These are phyloP conservation scores for Syngnathus typhle DNA, from an alignment of 2,113 vertebrate species.

Conservation along the genomic window DNA sequence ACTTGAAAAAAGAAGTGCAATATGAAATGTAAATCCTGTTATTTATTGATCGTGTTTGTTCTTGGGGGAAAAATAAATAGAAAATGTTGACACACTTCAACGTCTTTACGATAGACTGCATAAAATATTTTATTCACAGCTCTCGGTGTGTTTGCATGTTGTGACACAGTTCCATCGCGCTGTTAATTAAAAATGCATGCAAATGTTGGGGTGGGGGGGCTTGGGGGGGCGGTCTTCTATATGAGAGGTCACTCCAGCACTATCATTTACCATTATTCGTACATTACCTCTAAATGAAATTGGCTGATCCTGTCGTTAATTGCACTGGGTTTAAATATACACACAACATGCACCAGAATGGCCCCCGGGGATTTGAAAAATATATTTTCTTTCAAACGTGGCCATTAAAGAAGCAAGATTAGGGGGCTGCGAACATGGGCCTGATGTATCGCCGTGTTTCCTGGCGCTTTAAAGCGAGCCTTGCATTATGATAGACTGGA, in stretches of 20 bases:
- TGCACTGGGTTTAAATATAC: slow-evolving; percentile 92
- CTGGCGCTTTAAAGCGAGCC: slow-evolving; percentile 92
- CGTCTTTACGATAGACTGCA: slow-evolving; percentile 10
- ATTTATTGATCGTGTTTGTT: slow-evolving; percentile 99
- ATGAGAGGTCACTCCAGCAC: slow-evolving; percentile 95
- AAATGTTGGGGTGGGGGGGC: slow-evolving; percentile 87
- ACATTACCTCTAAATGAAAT: slow-evolving; percentile 99
- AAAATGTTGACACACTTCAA: slow-evolving; percentile 64
- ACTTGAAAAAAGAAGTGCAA: slow-evolving; percentile 94
- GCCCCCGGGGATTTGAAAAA: slow-evolving; percentile 81
- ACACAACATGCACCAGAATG: slow-evolving; percentile 76
- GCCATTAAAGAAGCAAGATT: slow-evolving; percentile 99
- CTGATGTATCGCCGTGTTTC: slow-evolving; percentile 98
- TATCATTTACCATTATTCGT: slow-evolving; percentile 99
- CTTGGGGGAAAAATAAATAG: slow-evolving; percentile 93
- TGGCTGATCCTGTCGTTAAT: slow-evolving; percentile 99
- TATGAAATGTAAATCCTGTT: slow-evolving; percentile 99
- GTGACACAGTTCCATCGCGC: slow-evolving; percentile 76
- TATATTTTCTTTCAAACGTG: slow-evolving; percentile 80
- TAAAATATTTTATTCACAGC: not conserved
- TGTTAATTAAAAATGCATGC: slow-evolving; percentile 85
- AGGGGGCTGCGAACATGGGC: slow-evolving; percentile 87
- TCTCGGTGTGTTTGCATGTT: slow-evolving; percentile 51
- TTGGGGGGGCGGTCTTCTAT: slow-evolving; percentile 90
- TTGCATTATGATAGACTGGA: slow-evolving; percentile 96